Base-by-base conservation (phyloP, 2,888 invertebrate species). In the Eremobia ochroleuca region DNA sequence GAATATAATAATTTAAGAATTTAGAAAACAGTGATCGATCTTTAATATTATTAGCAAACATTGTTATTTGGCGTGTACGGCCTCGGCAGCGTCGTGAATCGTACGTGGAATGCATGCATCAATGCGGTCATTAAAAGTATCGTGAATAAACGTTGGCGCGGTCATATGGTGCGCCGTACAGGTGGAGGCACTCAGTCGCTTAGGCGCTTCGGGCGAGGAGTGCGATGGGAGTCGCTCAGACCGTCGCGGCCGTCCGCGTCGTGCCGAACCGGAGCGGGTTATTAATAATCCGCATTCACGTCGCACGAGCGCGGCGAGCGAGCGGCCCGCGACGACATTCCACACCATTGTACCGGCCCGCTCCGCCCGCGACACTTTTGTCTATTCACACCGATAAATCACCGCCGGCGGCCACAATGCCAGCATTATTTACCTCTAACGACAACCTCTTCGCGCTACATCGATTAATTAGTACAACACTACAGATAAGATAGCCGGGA, bases 381-480 rank as follows among this genome's bases (percentile, higher is more conserved):
- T 96, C 96, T 96, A 96, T 95, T 95, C 95, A 95, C 95, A 94
- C 95, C 94, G 90, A 96, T 96, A 96, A 95, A 96, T 96, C 96
- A 96, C 96, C 92, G 91, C 93, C 81, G 91, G 91, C 93, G 93
- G 92, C 90, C 90, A 94, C 95, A 95, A 95, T 95, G 93, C 92
- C 89, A 90, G 93, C 95, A 95, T 95, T 96, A 95, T 95, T 96
- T 95, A 95, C 95, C 92, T 95, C 93, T 95, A 95, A 96, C 95
- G 93, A 95, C 92, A 92, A 93, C 92, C 91, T 92, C 92, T 93
- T 92, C 93, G 92, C 92, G 91, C 91, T 93, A 95, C 96, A 94
- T 95, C 96, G 96, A 96, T 97, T 97, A 97, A 97, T 97, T 97
- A 97, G 96, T 96, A 94, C 93, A 94, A 95, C 96, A 95, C 96